Percentiles rank a stretch among this genome's conserved stretches.
Conservation (phyloP, 2,113 vertebrate genomes). For the Puma concolor region DNA sequence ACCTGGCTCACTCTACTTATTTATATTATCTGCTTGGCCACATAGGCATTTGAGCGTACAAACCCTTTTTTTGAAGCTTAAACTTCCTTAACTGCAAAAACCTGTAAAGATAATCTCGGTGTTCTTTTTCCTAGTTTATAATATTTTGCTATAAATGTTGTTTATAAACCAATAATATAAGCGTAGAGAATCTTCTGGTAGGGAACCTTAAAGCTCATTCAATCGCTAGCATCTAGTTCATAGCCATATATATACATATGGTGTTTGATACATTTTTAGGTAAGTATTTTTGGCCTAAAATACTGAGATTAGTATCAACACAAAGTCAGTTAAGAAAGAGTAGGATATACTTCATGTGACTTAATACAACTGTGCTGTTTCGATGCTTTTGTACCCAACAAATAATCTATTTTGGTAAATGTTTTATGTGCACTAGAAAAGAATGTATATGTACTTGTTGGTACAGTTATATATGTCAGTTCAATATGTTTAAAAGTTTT, state of each 20-base stretch:
- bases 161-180: not conserved
- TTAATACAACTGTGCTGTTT: not conserved
- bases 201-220: not conserved
- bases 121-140: not conserved
- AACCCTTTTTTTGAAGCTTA: not conserved
- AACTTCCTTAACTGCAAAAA: not conserved
- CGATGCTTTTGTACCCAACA: not conserved
- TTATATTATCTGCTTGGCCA: not conserved
- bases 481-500: not conserved
- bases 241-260: not conserved
- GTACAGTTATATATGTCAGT: not conserved
- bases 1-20: not conserved
- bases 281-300: not conserved
- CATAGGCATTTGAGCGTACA: not conserved
- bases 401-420: not conserved
- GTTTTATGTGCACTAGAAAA: not conserved
- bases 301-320: not conserved
- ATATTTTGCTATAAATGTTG: not conserved
- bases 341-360: not conserved
- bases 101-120: not conserved
- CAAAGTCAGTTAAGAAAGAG: not conserved
- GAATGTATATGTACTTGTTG: not conserved
- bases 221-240: not conserved
- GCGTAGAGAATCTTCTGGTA: not conserved
- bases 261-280: not conserved